Evolutionary conservation across 1,140 invertebrate species (phyloP).

Genomic region (Sitodiplosis mosellana): DNA sequence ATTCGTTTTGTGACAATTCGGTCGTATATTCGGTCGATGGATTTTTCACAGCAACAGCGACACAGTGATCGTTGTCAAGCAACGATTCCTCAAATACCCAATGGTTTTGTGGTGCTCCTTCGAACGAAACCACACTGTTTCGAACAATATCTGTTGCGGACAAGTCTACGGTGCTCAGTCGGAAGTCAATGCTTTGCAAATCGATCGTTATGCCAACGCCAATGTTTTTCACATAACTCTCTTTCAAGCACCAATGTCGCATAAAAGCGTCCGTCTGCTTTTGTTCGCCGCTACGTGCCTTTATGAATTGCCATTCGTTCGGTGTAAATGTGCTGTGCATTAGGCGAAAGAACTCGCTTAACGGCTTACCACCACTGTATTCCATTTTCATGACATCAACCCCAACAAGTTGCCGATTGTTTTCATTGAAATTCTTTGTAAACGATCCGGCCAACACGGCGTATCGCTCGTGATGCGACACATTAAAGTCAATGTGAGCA

Average conservation of each 20-base stretch:
- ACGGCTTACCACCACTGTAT: constrained; percentile 40
- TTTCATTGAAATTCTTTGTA: background rate
- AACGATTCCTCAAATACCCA: constrained; percentile 81
- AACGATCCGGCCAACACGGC: constrained; percentile 62
- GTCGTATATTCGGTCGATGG: constrained; percentile 2
- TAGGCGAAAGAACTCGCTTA: constrained; percentile 63
- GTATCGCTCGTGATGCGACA: constrained; percentile 81
- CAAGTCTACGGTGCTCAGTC: constrained; percentile 31
- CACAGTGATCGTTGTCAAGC: constrained; percentile 60
- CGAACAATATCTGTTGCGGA: constrained; percentile 27
- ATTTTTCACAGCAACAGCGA: constrained; percentile 48
- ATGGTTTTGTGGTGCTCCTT: constrained; percentile 34
- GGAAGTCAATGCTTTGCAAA: constrained; percentile 57
- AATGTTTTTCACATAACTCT: constrained; percentile 83
- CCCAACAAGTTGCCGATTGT: constrained; percentile 25
- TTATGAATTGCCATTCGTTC: constrained; percentile 63
- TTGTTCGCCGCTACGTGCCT: constrained; percentile 24
- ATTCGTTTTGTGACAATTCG: constrained; percentile 6
- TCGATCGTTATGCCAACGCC: constrained; percentile 69
- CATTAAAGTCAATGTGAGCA: constrained; percentile 52
- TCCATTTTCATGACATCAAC: constrained; percentile 61
- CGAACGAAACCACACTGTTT: constrained; percentile 49
- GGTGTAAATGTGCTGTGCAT: constrained; percentile 69
- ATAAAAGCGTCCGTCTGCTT: constrained; percentile 58
- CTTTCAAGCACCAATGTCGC: constrained; percentile 87